These are phyloP conservation scores for Meloidogyne chitwoodi DNA, from an alignment of 1,140 invertebrate genomes.

Conservation along the genomic window DNA sequence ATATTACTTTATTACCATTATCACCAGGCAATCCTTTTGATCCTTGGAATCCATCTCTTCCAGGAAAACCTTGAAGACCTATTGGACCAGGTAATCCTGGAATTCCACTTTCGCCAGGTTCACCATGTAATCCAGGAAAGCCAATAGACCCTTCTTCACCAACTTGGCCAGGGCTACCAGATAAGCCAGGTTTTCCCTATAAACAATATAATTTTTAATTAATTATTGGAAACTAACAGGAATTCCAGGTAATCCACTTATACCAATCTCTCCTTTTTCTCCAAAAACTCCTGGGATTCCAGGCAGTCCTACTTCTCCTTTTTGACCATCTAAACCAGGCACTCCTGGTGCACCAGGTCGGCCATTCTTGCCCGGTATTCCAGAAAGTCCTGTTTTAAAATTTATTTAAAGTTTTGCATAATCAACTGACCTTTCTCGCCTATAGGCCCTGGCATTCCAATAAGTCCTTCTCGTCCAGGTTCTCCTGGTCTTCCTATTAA, in stretches of 20 bases:
- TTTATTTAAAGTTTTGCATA: not conserved
- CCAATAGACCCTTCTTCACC: conserved; percentile 32
- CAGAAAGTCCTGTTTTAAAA: conserved; percentile 27
- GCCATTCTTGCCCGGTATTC: conserved; percentile 37
- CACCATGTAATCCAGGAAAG: conserved; percentile 27
- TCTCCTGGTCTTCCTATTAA: conserved; percentile 31
- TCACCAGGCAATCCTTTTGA: conserved; percentile 27
- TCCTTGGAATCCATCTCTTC: conserved; percentile 15
- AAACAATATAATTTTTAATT: not conserved
- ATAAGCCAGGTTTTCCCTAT: conserved; percentile 20
- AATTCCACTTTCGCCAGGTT: conserved; percentile 25
- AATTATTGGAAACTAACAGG: not conserved
- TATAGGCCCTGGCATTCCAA: conserved; percentile 39
- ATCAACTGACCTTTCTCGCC: conserved; percentile 30
- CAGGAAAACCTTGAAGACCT: conserved; percentile 9
- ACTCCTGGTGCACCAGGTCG: conserved; percentile 21
- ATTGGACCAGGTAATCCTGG: conserved; percentile 17
- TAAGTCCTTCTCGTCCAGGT: conserved; percentile 32
- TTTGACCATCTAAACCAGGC: conserved; percentile 23
- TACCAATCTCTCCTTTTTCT: conserved; percentile 22
- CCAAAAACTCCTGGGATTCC: conserved; percentile 30
- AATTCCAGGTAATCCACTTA: conserved; percentile 24
- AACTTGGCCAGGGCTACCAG: conserved; percentile 10
- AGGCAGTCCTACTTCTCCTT: conserved; percentile 14
- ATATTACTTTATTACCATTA: not conserved